Evolutionary conservation across 2,797 vertebrate species (phyloP).

Genomic region (Pygocentrus nattereri): DNA sequence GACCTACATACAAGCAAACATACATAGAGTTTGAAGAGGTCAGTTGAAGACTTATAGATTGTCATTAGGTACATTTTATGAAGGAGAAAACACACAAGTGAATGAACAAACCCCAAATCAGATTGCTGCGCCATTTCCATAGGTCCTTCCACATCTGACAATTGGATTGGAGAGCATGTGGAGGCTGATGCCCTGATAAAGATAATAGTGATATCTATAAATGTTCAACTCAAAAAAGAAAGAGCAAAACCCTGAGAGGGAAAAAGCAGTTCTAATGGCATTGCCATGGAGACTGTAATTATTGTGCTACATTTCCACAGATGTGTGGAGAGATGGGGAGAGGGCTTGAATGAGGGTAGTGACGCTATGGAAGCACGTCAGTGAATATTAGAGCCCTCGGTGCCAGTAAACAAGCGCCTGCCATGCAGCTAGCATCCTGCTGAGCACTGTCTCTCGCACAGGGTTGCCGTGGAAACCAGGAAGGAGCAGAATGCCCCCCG

Average conservation of each 20-base stretch:
- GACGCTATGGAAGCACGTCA: slow-evolving; percentile 65
- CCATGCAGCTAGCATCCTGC: slow-evolving; percentile 71
- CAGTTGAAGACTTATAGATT: not conserved
- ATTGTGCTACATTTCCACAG: slow-evolving; percentile 66
- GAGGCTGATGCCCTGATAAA: slow-evolving; percentile 44
- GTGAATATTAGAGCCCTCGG: slow-evolving; percentile 74
- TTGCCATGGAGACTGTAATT: slow-evolving; percentile 81
- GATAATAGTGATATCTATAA: slow-evolving; percentile 68
- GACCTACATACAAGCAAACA: too few species aligned
- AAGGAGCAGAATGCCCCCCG: slow-evolving; percentile 70
- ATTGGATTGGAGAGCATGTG: slow-evolving; percentile 27
- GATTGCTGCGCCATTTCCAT: slow-evolving; percentile 38
- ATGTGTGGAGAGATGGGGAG: slow-evolving; percentile 70
- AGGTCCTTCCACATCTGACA: slow-evolving; percentile 43
- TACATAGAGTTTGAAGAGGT: not conserved
- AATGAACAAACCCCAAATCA: slow-evolving; percentile 25
- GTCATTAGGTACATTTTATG: not conserved
- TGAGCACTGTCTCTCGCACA: slow-evolving; percentile 62
- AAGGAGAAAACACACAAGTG: slow-evolving; percentile 14
- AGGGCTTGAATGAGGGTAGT: slow-evolving; percentile 66
- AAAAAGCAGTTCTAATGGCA: slow-evolving; percentile 55
- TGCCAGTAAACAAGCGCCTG: slow-evolving; percentile 79
- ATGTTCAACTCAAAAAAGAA: slow-evolving; percentile 65
- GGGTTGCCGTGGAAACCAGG: slow-evolving; percentile 83
- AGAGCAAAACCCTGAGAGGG: slow-evolving; percentile 18